phyloP scores from a whole-genome alignment of 2,113 vertebrate genomes.

The Cyanistes caeruleus region DNA sequence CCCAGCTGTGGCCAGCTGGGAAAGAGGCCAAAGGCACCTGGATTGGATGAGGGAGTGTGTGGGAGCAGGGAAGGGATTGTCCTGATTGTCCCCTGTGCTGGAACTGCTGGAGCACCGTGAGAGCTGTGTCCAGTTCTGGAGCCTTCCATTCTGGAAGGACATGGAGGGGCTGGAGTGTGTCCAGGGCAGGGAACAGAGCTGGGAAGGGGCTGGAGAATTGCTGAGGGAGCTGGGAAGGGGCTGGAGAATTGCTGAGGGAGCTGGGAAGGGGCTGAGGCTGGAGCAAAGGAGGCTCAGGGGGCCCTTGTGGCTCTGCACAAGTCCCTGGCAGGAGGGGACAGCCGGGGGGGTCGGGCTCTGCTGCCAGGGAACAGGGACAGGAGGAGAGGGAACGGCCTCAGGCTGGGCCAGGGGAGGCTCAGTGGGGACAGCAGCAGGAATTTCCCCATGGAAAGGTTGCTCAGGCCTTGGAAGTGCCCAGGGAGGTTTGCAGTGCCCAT shows the following conservation, averaged over 20 bases:
- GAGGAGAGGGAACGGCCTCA: no score
- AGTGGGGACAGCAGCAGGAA: no score
- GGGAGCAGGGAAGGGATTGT: neutral
- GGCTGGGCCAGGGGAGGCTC: no score
- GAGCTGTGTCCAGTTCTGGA: neutral
- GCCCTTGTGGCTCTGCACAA: neutral
- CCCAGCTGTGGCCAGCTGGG: neutral
- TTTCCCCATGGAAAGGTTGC: no score
- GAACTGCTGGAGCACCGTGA: neutral
- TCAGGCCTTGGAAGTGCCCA: neutral
- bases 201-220: neutral
- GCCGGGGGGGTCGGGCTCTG: neutral
- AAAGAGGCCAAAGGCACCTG: neutral
- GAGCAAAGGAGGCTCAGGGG: neutral
- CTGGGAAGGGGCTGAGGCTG: neutral
- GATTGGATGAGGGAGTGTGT: neutral
- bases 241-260: no score
- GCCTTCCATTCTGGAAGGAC: neutral
- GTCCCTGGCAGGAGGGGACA: neutral
- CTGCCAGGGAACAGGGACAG: no score
- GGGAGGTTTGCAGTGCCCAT: neutral
- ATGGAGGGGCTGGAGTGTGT: rapidly evolving
- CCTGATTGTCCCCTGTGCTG: neutral
- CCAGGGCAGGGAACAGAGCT: neutral
- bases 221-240: neutral